phyloP scores from a whole-genome alignment of 2,113 vertebrate genomes.

The Ariopsis seemanni region DNA sequence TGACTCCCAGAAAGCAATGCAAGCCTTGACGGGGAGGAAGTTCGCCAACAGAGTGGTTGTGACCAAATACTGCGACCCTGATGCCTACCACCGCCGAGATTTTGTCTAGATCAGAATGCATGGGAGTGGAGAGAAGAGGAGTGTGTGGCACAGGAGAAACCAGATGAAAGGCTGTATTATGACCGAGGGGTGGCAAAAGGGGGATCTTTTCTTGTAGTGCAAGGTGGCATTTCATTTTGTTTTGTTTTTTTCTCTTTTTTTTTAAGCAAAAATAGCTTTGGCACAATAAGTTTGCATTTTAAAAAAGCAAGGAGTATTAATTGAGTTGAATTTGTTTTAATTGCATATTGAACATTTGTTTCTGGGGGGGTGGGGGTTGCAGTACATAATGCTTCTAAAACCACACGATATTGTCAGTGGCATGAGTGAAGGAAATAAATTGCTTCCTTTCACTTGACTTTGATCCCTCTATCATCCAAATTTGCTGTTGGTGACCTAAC shows the following conservation, averaged over 20 bases:
- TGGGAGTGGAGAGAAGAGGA: conserved; percentile 52
- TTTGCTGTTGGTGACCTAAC: conserved; percentile 35
- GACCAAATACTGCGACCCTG: conserved; percentile 94
- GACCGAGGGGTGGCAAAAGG: conserved; percentile 18
- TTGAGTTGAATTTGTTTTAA: conserved; percentile 43
- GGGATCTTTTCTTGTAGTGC: conserved; percentile 36
- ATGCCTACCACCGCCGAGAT: conserved; percentile 90
- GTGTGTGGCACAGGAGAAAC: background rate
- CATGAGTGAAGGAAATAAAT: conserved; percentile 8
- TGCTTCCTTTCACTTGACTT: conserved; percentile 1
- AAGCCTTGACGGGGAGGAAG: conserved; percentile 89
- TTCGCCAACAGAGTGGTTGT: conserved; percentile 94
- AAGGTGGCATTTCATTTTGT: conserved; percentile 36
- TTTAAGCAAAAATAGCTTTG: background rate
- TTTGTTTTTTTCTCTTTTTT: background rate
- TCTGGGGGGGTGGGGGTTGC: background rate
- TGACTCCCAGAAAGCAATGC: conserved; percentile 96
- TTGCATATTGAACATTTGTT: conserved; percentile 37
- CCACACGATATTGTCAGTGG: background rate
- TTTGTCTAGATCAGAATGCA: conserved; percentile 77
- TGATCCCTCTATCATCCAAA: conserved; percentile 16
- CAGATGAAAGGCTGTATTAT: conserved; percentile 15
- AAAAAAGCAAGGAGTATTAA: conserved; percentile 28
- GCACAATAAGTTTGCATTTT: conserved; percentile 23
- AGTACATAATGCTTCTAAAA: conserved; percentile 31